phyloP scores from a whole-genome alignment of 2,888 invertebrate genomes.

The Protophormia terraenovae region DNA sequence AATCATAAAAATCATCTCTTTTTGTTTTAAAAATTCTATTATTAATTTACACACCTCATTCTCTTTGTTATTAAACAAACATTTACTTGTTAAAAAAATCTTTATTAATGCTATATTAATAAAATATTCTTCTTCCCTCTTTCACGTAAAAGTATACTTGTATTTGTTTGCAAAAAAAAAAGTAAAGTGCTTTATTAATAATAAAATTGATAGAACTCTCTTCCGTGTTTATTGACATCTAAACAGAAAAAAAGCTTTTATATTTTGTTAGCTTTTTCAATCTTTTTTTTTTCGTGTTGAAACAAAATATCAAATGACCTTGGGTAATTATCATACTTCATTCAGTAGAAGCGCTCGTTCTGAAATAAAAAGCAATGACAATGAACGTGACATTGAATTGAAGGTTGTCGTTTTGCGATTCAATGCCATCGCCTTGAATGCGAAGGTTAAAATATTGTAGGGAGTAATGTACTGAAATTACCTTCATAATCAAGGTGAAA shows the following conservation, averaged over 20 bases:
- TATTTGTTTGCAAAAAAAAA: neutral
- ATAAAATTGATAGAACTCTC: neutral
- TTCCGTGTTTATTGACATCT: neutral
- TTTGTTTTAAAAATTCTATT: no score
- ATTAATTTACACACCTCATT: neutral
- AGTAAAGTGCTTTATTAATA: neutral
- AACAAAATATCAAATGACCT: constrained; percentile 47
- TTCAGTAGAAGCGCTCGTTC: neutral
- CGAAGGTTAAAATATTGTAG: constrained; percentile 54
- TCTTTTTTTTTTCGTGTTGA: neutral
- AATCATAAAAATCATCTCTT: no score
- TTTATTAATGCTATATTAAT: neutral
- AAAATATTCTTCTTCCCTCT: neutral
- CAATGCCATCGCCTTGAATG: constrained; percentile 69
- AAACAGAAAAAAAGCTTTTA: neutral
- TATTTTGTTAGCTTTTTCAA: constrained; percentile 16
- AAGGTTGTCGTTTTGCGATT: constrained; percentile 70
- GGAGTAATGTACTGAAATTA: constrained; percentile 51
- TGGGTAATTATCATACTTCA: constrained; percentile 41
- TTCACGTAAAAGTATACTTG: no score
- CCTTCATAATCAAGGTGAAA: constrained; percentile 72
- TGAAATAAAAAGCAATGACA: constrained; percentile 45
- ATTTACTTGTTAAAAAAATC: neutral
- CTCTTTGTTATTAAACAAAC: neutral
- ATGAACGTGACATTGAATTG: constrained; percentile 72